Base-by-base conservation (phyloP, 2,797 vertebrate species). In the Ctenochaetus hawaiiensis region DNA sequence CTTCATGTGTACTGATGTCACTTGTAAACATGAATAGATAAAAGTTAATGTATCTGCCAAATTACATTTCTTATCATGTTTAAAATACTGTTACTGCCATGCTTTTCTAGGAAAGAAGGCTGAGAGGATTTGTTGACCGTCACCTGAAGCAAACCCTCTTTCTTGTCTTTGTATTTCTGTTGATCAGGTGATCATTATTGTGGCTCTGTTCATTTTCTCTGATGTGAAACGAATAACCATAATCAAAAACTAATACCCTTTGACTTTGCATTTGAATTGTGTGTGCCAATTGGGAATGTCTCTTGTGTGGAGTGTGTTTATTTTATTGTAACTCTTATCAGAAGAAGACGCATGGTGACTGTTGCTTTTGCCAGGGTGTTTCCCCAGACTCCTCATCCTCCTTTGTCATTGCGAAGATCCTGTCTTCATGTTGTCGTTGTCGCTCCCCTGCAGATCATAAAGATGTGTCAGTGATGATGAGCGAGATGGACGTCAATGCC, bases 381-480 rank as follows among this genome's bases (percentile, higher is more conserved):
- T 60, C 66, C 52, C 59, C 12, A 0, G 10, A 45, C 20, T 16
- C 45, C 20, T 20, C 26, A 4, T 14, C 53, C 18, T 30, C 41
- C 34, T 7, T 45, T 39, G 39, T 64, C 20, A 2, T 7, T 5
- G 26, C 18, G 34, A 8, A 12, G 66, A 10, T 74, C 41, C 20
- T 0, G 1, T 56, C 73, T 82, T 76, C 44, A 64, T 47, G 17
- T 26, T 16, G 16, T 12, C 70, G 12, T 65, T 30, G 0, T 72
- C 20, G 52, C 18, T 60, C 26, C 75, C 45, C 67, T 74, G 47
- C 92, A 99, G 98, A 99, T 86, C 96, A 99, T 90, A 99, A 97
- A 90, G 98, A 99, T 0, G 98, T 99, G 72, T 99, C 97, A 0
- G 96, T 99, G 92, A 98, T 99, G 97, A 99, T 99, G 98, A 99